Conservation (phyloP, 2,113 vertebrate genomes). For the Tiliqua scincoides region DNA sequence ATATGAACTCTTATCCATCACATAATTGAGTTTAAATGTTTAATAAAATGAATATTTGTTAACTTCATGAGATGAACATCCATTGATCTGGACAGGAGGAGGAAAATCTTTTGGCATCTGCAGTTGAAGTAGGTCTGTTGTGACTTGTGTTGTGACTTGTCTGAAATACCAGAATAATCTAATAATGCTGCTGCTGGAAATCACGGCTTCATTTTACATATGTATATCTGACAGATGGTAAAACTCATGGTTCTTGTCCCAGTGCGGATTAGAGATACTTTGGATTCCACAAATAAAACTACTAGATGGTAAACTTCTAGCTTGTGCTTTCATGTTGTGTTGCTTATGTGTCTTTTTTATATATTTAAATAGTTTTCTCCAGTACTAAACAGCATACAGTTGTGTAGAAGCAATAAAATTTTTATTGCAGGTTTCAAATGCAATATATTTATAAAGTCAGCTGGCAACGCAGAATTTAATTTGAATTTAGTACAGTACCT, state of each 20-base stretch:
- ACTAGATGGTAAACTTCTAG: background rate
- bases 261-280: background rate
- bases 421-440: background rate
- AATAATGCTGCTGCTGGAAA: background rate
- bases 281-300: slow-evolving; percentile 17
- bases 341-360: background rate
- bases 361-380: background rate
- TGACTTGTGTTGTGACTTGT: background rate
- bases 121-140: slow-evolving; percentile 22
- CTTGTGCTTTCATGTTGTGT: background rate
- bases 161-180: background rate
- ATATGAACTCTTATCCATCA: slow-evolving; percentile 13
- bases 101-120: background rate
- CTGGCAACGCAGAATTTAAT: background rate
- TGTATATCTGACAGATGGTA: background rate
- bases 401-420: background rate
- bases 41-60: background rate
- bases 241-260: background rate
- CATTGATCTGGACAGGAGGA: background rate
- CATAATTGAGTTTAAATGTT: background rate
- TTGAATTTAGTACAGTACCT: background rate
- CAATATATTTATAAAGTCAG: background rate
- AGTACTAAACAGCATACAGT: background rate
- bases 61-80: slow-evolving; percentile 11
- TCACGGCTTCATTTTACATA: background rate